Evolutionary conservation across 53 echinoderm and acorn worm species (phyloP).

Genomic region (Hippasteria phrygiana): DNA sequence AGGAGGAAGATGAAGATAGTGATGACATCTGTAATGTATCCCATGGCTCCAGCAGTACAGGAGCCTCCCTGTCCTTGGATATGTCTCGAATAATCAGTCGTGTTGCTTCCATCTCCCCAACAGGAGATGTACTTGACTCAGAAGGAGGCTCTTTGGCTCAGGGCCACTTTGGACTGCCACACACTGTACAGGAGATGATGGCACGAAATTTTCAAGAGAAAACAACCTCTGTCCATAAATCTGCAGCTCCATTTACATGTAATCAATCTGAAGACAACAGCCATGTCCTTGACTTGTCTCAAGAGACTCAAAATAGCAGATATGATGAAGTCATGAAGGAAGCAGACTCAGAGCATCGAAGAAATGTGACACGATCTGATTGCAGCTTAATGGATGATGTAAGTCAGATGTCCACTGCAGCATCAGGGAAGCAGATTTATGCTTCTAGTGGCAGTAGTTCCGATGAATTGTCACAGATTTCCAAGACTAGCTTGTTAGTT

Average conservation of each 20-base stretch:
- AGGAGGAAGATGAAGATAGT: conserved; percentile 44
- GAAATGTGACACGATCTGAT: neutral
- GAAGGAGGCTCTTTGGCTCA: neutral
- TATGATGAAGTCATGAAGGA: neutral
- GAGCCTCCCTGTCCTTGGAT: conserved; percentile 47
- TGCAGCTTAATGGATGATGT: neutral
- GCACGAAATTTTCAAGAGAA: neutral
- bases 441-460: neutral
- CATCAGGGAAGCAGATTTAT: neutral
- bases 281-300: neutral
- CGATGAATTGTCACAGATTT: neutral
- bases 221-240: neutral
- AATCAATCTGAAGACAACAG: neutral
- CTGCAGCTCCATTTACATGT: neutral
- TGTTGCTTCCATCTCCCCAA: conserved; percentile 49
- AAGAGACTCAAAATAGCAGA: neutral
- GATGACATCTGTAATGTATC: neutral
- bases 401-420: neutral
- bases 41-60: conserved; percentile 10
- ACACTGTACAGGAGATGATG: neutral
- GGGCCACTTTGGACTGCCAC: neutral
- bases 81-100: conserved; percentile 52
- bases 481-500: neutral
- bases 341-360: neutral
- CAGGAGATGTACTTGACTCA: neutral